Evolutionary conservation across 2,113 vertebrate genomes (phyloP).

Genomic region (Dipodomys merriami): DNA sequence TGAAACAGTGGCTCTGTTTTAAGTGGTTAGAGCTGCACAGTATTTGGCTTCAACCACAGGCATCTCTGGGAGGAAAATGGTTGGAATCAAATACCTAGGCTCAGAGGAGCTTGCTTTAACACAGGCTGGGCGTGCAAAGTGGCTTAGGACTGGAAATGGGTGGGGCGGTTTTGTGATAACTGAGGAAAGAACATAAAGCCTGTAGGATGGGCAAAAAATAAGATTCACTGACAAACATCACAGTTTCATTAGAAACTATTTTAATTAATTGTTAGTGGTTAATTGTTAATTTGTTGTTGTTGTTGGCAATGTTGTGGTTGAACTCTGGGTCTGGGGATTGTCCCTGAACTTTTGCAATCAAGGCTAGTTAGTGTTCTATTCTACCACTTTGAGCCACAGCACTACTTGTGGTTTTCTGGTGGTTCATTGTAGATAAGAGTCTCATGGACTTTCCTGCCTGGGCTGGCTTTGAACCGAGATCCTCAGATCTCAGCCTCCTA

Average conservation of each 20-base stretch:
- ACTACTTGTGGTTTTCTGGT: no score
- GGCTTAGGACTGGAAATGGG: not conserved
- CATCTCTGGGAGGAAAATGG: constrained; percentile 31
- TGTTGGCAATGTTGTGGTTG: not conserved
- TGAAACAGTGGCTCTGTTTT: constrained; percentile 48
- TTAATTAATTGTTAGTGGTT: constrained; percentile 19
- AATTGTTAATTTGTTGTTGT: constrained; percentile 30
- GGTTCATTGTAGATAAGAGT: no score
- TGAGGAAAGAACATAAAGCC: not conserved
- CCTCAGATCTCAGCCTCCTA: no score
- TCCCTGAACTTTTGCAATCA: no score
- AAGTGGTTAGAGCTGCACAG: constrained; percentile 55
- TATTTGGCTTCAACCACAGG: constrained; percentile 54
- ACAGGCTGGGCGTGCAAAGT: not conserved
- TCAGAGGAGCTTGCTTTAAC: not conserved
- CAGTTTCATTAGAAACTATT: constrained; percentile 17
- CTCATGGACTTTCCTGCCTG: no score
- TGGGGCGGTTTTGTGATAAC: not conserved
- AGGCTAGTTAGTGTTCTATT: no score
- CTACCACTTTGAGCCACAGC: no score
- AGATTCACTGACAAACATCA: not conserved
- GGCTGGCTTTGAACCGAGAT: no score
- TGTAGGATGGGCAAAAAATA: not conserved
- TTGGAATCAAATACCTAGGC: constrained; percentile 1
- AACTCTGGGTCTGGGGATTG: no score